Base-by-base conservation (phyloP, 2,797 vertebrate genomes). In the Manis javanica region DNA sequence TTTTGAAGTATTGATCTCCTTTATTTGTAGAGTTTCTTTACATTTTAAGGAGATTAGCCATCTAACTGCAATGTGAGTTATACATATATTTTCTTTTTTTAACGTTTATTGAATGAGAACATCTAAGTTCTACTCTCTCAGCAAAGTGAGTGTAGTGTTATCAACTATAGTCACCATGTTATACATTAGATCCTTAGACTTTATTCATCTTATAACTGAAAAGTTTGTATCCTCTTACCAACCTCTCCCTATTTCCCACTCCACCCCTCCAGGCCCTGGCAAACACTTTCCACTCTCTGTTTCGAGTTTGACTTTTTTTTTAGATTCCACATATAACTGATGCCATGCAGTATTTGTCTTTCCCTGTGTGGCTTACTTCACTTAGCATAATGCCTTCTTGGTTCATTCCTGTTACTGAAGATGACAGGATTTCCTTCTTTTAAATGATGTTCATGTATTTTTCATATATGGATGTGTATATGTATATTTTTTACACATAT, bases 11-110 rank as follows among this genome's bases (percentile, higher is more conserved):
- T 18, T 59, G 2, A 64, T 15, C 10, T 92, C 63, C 89, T 88
- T 84, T 89, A 89, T 42, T 77, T 81, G 18, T n/a, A 83, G 55
- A 89, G 21, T 53, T 72, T 72, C 34, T 69, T 93, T 88, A 66
- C 12, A 37, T 53, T 64, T 49, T 82, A 46, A 63, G n/a, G 26
- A 34, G 26, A 29, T 66, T 82, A 46, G 5, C n/a, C 24, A 69
- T 68, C 71, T 79, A 77, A 51, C n/a, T 71, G 16, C 69, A 88
- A 91, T 74, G 11, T 72, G 46, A 90, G 26, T 69, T 74, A 57
- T 79, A 64, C 7, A 79, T n/a, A 3, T 26, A 31, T 79, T 72
- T 37, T 37, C 37, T 37, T 37, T 59, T 57, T 74, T 91, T n/a
- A 51, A 74, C 3, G 19, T 12, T 53, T 42, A 53, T n/a, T 16